Evolutionary conservation across 2,888 invertebrate genomes (phyloP).

Genomic region (Antheraea assamensis): DNA sequence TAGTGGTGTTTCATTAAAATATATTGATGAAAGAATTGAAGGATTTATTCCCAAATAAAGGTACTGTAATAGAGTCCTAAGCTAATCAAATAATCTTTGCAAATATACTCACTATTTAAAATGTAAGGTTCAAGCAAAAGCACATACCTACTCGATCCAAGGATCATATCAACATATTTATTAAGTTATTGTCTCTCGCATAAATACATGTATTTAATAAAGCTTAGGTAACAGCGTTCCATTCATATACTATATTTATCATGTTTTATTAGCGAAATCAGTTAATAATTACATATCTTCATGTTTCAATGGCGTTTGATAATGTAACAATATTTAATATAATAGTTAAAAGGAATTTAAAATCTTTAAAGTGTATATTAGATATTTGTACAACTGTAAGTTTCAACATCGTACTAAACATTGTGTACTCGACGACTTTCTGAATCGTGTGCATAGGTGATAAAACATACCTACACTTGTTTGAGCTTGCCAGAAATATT

Average conservation of each 20-base stretch:
- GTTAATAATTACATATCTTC: neutral
- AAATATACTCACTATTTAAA: too few relatives aligned
- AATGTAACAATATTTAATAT: neutral
- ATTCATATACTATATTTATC: too few relatives aligned
- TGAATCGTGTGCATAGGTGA: too few relatives aligned
- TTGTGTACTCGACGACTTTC: neutral
- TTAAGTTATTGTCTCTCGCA: too few relatives aligned
- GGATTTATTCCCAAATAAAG: neutral
- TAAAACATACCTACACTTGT: neutral
- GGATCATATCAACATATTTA: too few relatives aligned
- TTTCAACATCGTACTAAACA: neutral
- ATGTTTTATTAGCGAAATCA: too few relatives aligned
- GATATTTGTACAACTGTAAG: neutral
- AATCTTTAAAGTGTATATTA: neutral
- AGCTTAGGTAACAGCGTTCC: too few relatives aligned
- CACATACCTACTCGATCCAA: too few relatives aligned
- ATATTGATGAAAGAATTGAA: too few relatives aligned
- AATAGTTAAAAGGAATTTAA: neutral
- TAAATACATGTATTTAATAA: too few relatives aligned
- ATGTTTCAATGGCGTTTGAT: neutral
- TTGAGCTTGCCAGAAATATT: neutral
- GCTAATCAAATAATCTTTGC: neutral
- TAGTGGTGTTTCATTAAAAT: too few relatives aligned
- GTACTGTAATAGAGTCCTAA: neutral
- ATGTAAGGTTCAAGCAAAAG: too few relatives aligned